These are phyloP conservation scores for Anguilla marmorata DNA, from an alignment of 2,797 vertebrate species.

Conservation along the genomic window DNA sequence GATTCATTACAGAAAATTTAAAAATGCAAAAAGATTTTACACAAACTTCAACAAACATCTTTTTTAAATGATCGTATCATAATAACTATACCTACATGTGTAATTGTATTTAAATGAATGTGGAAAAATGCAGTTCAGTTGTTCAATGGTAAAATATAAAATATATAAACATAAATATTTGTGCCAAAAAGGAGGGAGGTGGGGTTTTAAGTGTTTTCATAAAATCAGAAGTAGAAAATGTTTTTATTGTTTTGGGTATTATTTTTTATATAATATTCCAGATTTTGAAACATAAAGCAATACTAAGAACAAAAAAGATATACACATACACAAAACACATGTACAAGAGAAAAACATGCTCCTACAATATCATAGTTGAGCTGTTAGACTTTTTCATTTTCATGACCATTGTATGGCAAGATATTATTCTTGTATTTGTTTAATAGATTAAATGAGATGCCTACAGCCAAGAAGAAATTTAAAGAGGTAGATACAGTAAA, in stretches of 20 bases:
- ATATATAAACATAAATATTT: conserved; percentile 64
- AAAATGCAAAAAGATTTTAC: conserved; percentile 47
- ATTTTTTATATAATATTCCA: conserved; percentile 58
- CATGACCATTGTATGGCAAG: background rate
- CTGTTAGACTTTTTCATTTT: background rate
- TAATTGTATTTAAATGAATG: conserved; percentile 68
- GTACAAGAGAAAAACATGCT: conserved; percentile 20
- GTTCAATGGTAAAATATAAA: conserved; percentile 64
- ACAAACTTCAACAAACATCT: conserved; percentile 38
- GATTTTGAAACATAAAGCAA: conserved; percentile 74
- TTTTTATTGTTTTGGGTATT: conserved; percentile 74
- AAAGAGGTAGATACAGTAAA: too few species aligned
- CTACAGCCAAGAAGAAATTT: background rate
- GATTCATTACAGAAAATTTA: conserved; percentile 65
- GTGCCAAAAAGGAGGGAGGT: conserved; percentile 71
- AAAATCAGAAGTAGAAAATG: conserved; percentile 60
- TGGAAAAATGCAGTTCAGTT: conserved; percentile 67
- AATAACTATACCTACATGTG: conserved; percentile 45
- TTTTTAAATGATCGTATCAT: conserved; percentile 60
- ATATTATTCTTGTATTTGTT: conserved; percentile 2
- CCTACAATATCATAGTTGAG: background rate
- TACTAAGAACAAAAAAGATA: conserved; percentile 55
- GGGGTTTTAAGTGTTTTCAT: conserved; percentile 62
- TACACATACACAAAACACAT: conserved; percentile 57
- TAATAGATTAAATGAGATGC: background rate